A percentile compares a stretch with the other conserved stretches of the same genome.
phyloP scores from a whole-genome alignment of 2,113 vertebrate genomes.

The Mormyrus iriodes region DNA sequence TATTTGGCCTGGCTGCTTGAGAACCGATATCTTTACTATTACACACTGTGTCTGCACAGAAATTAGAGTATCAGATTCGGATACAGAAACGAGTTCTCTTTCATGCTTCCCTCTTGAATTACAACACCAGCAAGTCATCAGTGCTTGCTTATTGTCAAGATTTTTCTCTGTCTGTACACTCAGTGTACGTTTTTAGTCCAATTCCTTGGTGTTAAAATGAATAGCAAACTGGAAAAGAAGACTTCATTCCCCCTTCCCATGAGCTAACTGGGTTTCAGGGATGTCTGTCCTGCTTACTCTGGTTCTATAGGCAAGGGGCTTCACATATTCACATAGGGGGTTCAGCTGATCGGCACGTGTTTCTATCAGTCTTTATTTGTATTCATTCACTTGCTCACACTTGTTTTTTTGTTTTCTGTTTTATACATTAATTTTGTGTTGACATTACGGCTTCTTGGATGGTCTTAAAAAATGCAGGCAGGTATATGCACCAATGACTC shows the following conservation, averaged over 20 bases:
- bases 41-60: background rate
- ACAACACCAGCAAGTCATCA: background rate
- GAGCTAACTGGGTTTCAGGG: background rate
- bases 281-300: background rate
- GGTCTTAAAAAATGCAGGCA: slow-evolving; percentile 6
- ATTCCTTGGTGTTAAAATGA: background rate
- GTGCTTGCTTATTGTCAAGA: background rate
- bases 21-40: background rate
- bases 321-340: background rate
- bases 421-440: slow-evolving; percentile 8
- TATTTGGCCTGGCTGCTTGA: background rate
- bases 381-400: background rate
- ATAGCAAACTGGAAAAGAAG: background rate
- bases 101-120: background rate
- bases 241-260: background rate
- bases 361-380: background rate
- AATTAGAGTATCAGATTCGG: background rate
- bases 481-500: background rate
- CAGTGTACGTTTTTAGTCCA: background rate
- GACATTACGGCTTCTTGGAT: background rate
- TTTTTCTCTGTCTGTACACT: background rate
- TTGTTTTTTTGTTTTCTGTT: background rate
- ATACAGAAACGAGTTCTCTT: background rate
- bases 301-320: background rate
- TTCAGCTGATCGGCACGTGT: background rate